A percentile compares a stretch with the other conserved stretches of the same genome.
phyloP scores from a whole-genome alignment of 2,888 invertebrate genomes.

The Drosophila borealis region DNA sequence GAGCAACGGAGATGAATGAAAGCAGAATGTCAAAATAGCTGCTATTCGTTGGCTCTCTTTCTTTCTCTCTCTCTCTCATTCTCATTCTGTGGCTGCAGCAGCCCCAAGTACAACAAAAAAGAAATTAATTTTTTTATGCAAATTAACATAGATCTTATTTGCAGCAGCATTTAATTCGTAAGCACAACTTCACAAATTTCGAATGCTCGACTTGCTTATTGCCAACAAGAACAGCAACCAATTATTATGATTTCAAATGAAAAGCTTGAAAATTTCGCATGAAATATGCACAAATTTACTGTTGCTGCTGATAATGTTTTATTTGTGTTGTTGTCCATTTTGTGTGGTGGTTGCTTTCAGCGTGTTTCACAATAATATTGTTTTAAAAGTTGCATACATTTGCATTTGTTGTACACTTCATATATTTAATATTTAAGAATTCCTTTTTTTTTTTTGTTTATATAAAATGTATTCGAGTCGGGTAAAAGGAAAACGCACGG shows the following conservation, averaged over 20 bases:
- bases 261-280: slow-evolving; percentile 53
- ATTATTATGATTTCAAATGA: slow-evolving; percentile 8
- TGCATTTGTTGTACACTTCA: slow-evolving; percentile 52
- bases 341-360: slow-evolving; percentile 39
- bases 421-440: slow-evolving; percentile 48
- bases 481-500: slow-evolving; percentile 64
- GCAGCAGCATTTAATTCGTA: slow-evolving; percentile 21
- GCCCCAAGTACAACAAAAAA: slow-evolving; percentile 60
- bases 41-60: slow-evolving; percentile 40
- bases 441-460: slow-evolving; percentile 64
- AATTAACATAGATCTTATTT: slow-evolving; percentile 54
- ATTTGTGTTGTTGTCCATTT: slow-evolving; percentile 52
- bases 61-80: slow-evolving; percentile 6
- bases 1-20: slow-evolving; percentile 75
- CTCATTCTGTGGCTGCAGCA: slow-evolving; percentile 61
- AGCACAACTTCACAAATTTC: slow-evolving; percentile 9
- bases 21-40: slow-evolving; percentile 77
- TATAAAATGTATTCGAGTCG: slow-evolving; percentile 69
- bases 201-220: slow-evolving; percentile 14
- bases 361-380: slow-evolving; percentile 38
- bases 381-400: slow-evolving; percentile 46
- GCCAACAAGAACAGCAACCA: slow-evolving; percentile 11
- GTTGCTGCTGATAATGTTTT: slow-evolving; percentile 58
- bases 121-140: slow-evolving; percentile 66
- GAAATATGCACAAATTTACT: slow-evolving; percentile 74